Base-by-base conservation (phyloP, 2,888 invertebrate species). In the Patella pellucida region DNA sequence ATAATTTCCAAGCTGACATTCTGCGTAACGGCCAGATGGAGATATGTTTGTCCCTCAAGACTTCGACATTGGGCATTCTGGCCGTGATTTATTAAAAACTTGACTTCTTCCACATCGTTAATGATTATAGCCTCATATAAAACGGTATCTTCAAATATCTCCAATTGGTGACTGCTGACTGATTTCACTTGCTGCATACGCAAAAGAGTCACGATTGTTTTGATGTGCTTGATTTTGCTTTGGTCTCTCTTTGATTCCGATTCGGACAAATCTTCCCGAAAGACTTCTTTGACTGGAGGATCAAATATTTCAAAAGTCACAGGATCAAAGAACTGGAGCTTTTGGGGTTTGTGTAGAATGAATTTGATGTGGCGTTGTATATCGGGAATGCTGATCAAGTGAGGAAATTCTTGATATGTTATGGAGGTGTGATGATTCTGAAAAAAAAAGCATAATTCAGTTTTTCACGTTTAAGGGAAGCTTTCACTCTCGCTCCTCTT, bases 11-110 rank as follows among this genome's bases (percentile, higher is more conserved):
- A 72, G 1, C 82, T 80, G 72, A 79, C 83, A n/a, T 82, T 54
- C 41, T 79, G 79, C 14, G 73, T 74, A 9, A 85, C 83, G 31
- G 85, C 86, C 16, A 79, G 67, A 72, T 85, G 85, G 27, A 86
- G 81, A 16, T 83, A 78, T 16, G 82, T 83, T 76, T 81, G 79
- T 11, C 86, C 86, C 62, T 81, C 78, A 16, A 75, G 15, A 68
- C 82, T 81, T 75, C 83, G 70, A 15, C 76, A 31, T 9, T 74
- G 77, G 1, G 73, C 68, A 23, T 54, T 73, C 2, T 78, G 73
- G 51, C 71, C 76, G 16, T 79, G 72, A 0, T 79, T 68, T 5
- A 85, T 70, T n/a, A 80, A 76, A 51, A 76, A 76, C 12, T 81
- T 69, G 51, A 81, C 79, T 3, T 81, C 80, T n/a, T 81, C 78